phyloP scores from a whole-genome alignment of 2,797 vertebrate species.

The Otus scops region DNA sequence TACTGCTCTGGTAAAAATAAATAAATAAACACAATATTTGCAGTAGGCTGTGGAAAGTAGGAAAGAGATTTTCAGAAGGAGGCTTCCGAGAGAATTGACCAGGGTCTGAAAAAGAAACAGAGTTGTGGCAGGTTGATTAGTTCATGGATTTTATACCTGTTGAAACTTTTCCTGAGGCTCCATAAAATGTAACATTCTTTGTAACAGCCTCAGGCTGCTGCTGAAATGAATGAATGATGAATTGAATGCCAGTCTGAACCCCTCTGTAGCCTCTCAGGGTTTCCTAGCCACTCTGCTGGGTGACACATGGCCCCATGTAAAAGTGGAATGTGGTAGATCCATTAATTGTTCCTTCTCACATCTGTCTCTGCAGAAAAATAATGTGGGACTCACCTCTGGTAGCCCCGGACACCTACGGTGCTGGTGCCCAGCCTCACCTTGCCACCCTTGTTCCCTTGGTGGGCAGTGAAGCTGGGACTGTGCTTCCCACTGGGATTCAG shows the following conservation, averaged over 20 bases:
- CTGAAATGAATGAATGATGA: background rate
- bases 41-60: background rate
- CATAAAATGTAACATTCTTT: background rate
- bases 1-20: background rate
- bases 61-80: background rate
- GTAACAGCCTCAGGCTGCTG: background rate
- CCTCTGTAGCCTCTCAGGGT: background rate
- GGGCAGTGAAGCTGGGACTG: background rate
- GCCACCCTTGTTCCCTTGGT: background rate
- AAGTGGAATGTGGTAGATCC: background rate
- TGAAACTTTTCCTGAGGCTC: background rate
- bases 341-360: background rate
- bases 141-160: background rate
- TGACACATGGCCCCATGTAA: fast-evolving
- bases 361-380: background rate
- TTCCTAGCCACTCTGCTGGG: background rate
- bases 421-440: background rate
- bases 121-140: background rate
- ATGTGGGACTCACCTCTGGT: background rate
- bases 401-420: fast-evolving
- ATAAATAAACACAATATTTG: background rate
- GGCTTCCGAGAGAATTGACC: background rate
- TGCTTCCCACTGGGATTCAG: background rate
- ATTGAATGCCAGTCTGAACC: background rate
- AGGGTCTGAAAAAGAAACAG: background rate